Evolutionary conservation across 2,113 vertebrate species (phyloP).

Genomic region (Chlamydotis undulata): DNA sequence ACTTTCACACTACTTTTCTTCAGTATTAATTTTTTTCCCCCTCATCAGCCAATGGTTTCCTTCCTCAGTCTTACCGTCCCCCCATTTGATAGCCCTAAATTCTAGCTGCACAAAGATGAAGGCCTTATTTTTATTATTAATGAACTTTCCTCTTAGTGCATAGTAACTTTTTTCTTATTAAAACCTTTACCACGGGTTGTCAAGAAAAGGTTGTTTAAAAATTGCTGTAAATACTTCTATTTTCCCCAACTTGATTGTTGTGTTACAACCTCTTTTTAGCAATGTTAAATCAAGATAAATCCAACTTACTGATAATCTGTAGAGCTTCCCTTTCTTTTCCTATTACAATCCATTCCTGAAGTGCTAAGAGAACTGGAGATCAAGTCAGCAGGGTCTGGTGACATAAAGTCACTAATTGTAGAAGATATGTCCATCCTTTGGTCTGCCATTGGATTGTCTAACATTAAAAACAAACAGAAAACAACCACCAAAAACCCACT

Average conservation of each 20-base stretch:
- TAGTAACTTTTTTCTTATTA: background rate
- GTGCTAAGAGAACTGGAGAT: slow-evolving; percentile 93
- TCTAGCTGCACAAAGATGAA: background rate
- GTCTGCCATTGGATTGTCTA: slow-evolving; percentile 97
- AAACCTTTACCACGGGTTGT: background rate
- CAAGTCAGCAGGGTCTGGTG: slow-evolving; percentile 91
- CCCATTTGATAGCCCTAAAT: background rate
- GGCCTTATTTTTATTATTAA: background rate
- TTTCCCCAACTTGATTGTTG: background rate
- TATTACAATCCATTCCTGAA: slow-evolving; percentile 90
- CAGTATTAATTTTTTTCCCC: background rate
- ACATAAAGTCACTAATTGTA: slow-evolving; percentile 98
- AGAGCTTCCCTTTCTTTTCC: slow-evolving; percentile 96
- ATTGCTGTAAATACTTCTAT: background rate
- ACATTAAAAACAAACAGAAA: background rate
- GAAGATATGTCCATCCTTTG: slow-evolving; percentile 99
- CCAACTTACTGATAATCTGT: slow-evolving; percentile 94
- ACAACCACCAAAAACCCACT: background rate
- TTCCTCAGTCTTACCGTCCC: background rate
- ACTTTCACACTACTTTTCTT: background rate
- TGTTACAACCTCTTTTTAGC: background rate
- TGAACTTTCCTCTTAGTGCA: background rate
- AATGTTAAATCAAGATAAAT: background rate
- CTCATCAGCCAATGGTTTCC: background rate
- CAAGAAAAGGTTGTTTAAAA: background rate